phyloP scores from a whole-genome alignment of 2,797 vertebrate species.

The Anomalospiza imberbis region DNA sequence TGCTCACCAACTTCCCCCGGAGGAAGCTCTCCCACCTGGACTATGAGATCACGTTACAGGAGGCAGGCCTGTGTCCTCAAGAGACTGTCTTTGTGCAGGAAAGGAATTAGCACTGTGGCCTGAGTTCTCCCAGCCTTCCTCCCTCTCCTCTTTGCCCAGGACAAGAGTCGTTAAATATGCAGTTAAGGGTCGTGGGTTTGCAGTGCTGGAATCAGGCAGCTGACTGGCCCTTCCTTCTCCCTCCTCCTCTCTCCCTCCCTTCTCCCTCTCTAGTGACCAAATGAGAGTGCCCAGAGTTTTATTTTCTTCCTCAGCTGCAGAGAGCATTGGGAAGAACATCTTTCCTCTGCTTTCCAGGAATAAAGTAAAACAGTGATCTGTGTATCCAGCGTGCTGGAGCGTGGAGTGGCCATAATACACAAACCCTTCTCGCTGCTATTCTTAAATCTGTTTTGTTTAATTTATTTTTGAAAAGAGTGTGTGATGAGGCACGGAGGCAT shows the following conservation, averaged over 20 bases:
- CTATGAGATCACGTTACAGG: constrained; percentile 98
- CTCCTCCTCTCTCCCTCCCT: constrained; percentile 30
- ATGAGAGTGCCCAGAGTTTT: constrained; percentile 50
- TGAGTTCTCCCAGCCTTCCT: constrained; percentile 73
- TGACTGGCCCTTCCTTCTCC: constrained; percentile 64
- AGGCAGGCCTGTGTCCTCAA: constrained; percentile 98
- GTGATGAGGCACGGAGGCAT: constrained; percentile 43
- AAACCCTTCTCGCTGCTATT: constrained; percentile 26
- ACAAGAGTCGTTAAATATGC: constrained; percentile 62
- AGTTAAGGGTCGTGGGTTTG: constrained; percentile 63
- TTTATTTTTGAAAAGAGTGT: constrained; percentile 53
- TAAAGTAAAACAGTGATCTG: constrained; percentile 2
- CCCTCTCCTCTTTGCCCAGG: constrained; percentile 61
- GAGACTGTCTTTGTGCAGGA: constrained; percentile 99
- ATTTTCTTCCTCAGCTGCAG: constrained; percentile 50
- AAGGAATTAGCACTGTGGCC: constrained; percentile 87
- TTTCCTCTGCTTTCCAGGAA: constrained; percentile 52
- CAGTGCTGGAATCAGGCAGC: constrained; percentile 66
- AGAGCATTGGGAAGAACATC: constrained; percentile 22
- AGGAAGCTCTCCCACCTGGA: constrained; percentile 98
- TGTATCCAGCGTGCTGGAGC: constrained; percentile 1
- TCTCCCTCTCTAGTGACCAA: constrained; percentile 66
- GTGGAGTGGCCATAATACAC: not conserved
- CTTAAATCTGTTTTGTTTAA: constrained; percentile 31
- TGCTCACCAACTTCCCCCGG: constrained; percentile 98